These are phyloP conservation scores for Tetramorium bicarinatum DNA, from an alignment of 2,888 invertebrate genomes.

Conservation along the genomic window DNA sequence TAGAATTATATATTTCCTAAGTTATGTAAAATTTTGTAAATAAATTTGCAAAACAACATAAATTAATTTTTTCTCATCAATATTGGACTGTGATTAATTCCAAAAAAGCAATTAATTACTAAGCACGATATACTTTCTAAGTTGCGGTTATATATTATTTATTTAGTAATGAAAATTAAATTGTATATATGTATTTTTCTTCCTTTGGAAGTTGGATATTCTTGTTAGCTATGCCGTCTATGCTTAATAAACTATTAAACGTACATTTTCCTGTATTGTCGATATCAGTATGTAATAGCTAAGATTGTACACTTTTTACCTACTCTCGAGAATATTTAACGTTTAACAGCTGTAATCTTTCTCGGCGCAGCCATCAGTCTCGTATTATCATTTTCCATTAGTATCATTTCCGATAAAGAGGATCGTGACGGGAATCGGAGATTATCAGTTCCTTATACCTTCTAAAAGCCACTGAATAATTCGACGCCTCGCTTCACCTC, in stretches of 20 bases:
- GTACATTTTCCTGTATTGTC: neutral
- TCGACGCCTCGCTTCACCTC: conserved; percentile 34
- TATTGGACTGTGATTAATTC: neutral
- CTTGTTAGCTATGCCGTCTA: neutral
- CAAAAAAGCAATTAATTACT: neutral
- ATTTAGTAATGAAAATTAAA: neutral
- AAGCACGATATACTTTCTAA: neutral
- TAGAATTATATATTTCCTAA: neutral
- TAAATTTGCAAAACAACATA: neutral
- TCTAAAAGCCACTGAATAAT: conserved; percentile 64
- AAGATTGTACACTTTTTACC: neutral
- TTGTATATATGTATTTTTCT: neutral
- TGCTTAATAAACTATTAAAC: neutral
- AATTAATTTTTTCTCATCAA: neutral
- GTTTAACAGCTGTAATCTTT: conserved; percentile 21
- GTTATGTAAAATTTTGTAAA: neutral
- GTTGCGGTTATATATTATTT: neutral
- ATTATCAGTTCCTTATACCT: conserved; percentile 43
- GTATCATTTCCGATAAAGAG: conserved; percentile 57
- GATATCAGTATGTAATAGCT: neutral
- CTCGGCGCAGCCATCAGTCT: neutral
- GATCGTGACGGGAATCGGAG: conserved; percentile 57
- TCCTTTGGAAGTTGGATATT: neutral
- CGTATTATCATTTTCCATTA: conserved; percentile 59
- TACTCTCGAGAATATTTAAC: conserved; percentile 8